Percentiles rank a stretch among this genome's conserved stretches.
phyloP scores from a whole-genome alignment of 2,888 invertebrate genomes.

The Heteropelma amictum region DNA sequence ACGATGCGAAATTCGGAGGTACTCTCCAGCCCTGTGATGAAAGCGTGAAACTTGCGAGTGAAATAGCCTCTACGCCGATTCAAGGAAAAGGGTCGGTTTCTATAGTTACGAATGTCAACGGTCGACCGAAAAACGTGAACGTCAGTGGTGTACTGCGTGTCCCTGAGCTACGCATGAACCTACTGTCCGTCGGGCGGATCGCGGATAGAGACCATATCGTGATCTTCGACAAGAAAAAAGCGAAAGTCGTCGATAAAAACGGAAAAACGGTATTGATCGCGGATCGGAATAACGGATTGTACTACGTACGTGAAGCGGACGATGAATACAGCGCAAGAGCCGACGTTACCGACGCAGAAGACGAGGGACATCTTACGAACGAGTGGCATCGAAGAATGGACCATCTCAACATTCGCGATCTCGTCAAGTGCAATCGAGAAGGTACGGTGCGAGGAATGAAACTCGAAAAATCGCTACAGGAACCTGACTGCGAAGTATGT shows the following conservation, averaged over 20 bases:
- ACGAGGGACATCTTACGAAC: not conserved
- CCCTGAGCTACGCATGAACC: constrained; percentile 32
- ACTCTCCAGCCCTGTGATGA: not conserved
- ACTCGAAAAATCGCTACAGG: not conserved
- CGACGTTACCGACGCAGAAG: not conserved
- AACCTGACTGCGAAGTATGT: constrained; percentile 38
- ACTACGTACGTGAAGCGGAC: constrained; percentile 23
- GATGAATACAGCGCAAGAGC: constrained; percentile 18
- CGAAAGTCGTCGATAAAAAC: constrained; percentile 26
- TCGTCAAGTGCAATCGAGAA: constrained; percentile 23
- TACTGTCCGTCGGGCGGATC: constrained; percentile 41
- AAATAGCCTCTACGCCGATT: constrained; percentile 34
- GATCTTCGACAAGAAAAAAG: constrained; percentile 72
- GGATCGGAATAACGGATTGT: constrained; percentile 18
- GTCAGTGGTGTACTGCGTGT: constrained; percentile 31
- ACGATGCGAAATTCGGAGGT: constrained; percentile 22
- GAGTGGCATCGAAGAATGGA: constrained; percentile 41
- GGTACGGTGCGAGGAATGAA: constrained; percentile 33
- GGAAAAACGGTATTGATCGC: constrained; percentile 26
- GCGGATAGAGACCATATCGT: constrained; percentile 78
- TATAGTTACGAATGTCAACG: constrained; percentile 1
- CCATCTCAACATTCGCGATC: constrained; percentile 43
- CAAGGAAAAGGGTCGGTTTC: constrained; percentile 20
- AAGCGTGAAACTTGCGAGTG: constrained; percentile 37
- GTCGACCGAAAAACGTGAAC: constrained; percentile 6